Percentiles rank a stretch among this genome's conserved stretches.
These are phyloP conservation scores for Hydriomena furcata DNA, from an alignment of 2,888 invertebrate genomes.

Conservation along the genomic window DNA sequence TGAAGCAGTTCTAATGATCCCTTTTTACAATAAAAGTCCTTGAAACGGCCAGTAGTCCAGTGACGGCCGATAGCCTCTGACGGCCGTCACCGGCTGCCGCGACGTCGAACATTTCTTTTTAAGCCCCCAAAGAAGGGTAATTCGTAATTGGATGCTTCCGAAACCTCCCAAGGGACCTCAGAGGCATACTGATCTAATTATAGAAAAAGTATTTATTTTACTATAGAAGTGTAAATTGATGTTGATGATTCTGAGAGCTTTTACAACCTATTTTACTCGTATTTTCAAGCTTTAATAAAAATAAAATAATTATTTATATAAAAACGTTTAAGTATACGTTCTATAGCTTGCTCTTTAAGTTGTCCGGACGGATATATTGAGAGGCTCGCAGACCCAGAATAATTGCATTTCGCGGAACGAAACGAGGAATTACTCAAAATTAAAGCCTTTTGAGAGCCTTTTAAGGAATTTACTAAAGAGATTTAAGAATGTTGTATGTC, in stretches of 20 bases:
- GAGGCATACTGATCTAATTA: too few relatives aligned
- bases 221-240: background rate
- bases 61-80: too few relatives aligned
- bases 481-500: background rate
- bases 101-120: slow-evolving; percentile 11
- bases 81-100: background rate
- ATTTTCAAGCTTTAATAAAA: too few relatives aligned
- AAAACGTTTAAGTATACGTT: too few relatives aligned
- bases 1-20: too few relatives aligned
- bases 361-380: background rate
- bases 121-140: slow-evolving; percentile 26
- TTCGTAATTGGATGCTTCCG: slow-evolving; percentile 26
- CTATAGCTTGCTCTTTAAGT: background rate
- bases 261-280: too few relatives aligned
- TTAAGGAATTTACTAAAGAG: slow-evolving; percentile 2
- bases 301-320: too few relatives aligned
- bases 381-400: slow-evolving; percentile 6
- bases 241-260: too few relatives aligned
- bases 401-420: slow-evolving; percentile 19
- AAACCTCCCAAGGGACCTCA: background rate
- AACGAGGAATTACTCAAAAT: slow-evolving; percentile 17
- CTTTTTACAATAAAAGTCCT: too few relatives aligned
- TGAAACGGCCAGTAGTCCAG: too few relatives aligned
- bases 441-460: slow-evolving; percentile 11
- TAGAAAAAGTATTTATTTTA: too few relatives aligned